Evolutionary conservation across 2,888 invertebrate species (phyloP), one percentile per base, ranked within the genome.

Genomic region (Luffia ferchaultella): DNA sequence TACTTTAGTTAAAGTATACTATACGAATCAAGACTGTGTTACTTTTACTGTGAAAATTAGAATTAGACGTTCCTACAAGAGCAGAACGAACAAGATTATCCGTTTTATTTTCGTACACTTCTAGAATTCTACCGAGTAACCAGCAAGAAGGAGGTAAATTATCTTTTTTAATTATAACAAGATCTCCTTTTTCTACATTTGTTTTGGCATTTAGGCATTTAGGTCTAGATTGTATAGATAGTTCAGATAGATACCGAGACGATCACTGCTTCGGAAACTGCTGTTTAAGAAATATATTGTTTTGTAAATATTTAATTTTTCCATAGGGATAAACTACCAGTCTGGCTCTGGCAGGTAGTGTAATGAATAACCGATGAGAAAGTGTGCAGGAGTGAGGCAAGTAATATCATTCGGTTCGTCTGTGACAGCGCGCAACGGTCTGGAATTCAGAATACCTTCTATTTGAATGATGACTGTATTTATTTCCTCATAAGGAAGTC

Each of bases 201-300:
- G 3, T 2, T 2, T 46, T 18, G 19, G 30, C 9, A 30, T 52
- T 15, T 16, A 49, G 30, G 49, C 52, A 46, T 47, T 49, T 49
- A 16, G 20, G 30, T 44, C 52, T 50, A 17, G 18, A 18, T 43
- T 47, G 45, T 15, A n/a, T n/a, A n/a, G n/a, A n/a, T n/a, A 52
- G 16, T 46, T 52, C 49, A 18, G 43, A 50, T 16, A 52, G 43
- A 43, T 49, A 52, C 17, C 45, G 46, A n/a, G 12, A 42, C 49
- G 49, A 49, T 19, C 44, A 49, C 30, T 52, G 43, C 41, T 49
- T 46, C 52, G 49, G 49, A 44, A 52, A 47, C 20, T 17, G 42
- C 40, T 52, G 52, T 50, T 52, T n/a, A 52, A 42, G 5, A 30
- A 49, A 16, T 18, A 20, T 16, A 52, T 42, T 46, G 12, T 52